phyloP scores from a whole-genome alignment of 2,797 vertebrate species.

The Leptatherina wallacei region DNA sequence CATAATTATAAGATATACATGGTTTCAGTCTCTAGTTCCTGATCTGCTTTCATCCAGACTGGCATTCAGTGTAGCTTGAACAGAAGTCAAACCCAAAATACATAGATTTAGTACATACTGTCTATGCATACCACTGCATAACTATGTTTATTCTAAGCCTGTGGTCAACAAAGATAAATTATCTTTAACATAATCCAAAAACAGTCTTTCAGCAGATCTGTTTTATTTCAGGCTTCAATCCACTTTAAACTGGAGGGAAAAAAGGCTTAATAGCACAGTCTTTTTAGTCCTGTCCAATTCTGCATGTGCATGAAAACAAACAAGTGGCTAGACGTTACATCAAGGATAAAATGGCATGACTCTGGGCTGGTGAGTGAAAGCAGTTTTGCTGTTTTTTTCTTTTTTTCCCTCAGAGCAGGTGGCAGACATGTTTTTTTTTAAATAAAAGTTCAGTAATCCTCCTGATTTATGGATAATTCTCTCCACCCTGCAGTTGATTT shows the following conservation, averaged over 20 bases:
- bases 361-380: conserved; percentile 16
- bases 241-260: not conserved
- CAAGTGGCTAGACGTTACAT: conserved; percentile 39
- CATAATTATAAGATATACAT: conserved; percentile 62
- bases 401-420: conserved; percentile 15
- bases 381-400: conserved; percentile 12
- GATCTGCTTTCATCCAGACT: conserved; percentile 46
- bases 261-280: not conserved
- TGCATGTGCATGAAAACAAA: conserved; percentile 44
- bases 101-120: not conserved
- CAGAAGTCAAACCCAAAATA: conserved; percentile 12
- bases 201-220: conserved; percentile 15
- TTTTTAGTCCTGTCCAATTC: conserved; percentile 27
- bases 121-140: not conserved
- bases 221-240: conserved; percentile 28
- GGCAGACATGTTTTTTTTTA: conserved; percentile 19
- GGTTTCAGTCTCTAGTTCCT: conserved; percentile 40
- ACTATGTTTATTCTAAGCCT: conserved; percentile 24
- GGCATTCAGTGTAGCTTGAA: conserved; percentile 15
- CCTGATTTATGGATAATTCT: not conserved
- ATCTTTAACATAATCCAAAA: conserved; percentile 17
- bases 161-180: not conserved
- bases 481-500: not conserved
- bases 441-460: conserved; percentile 3
- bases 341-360: conserved; percentile 32